Evolutionary conservation across 2,113 vertebrate species (phyloP).

Genomic region (Stigmatopora argus): DNA sequence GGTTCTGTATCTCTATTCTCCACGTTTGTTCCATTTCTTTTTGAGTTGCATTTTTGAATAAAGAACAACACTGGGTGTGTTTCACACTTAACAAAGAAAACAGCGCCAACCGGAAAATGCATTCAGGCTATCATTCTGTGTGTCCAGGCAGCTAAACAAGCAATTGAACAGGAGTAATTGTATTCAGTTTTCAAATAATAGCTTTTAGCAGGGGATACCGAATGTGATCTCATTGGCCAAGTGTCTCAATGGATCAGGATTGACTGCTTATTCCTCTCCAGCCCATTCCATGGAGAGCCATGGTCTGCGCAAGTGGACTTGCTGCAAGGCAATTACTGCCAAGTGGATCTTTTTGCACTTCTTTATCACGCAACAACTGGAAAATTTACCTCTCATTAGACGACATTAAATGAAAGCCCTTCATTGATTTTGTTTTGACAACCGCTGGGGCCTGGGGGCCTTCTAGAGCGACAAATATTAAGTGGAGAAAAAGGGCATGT

Average conservation of each 20-base stretch:
- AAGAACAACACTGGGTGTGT: too few relatives aligned
- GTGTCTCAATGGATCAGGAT: conserved; percentile 38
- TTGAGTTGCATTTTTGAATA: too few relatives aligned
- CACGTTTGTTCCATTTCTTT: too few relatives aligned
- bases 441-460: background rate
- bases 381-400: conserved; percentile 67
- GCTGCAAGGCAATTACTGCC: conserved; percentile 62
- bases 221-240: conserved; percentile 38
- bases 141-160: too few relatives aligned
- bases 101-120: too few relatives aligned
- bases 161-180: too few relatives aligned
- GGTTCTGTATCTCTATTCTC: too few relatives aligned
- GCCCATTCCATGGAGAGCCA: conserved; percentile 43
- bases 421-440: conserved; percentile 50
- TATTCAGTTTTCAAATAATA: conserved; percentile 2
- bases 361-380: conserved; percentile 58
- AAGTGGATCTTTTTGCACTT: conserved; percentile 48
- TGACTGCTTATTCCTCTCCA: conserved; percentile 48
- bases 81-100: too few relatives aligned
- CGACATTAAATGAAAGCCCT: conserved; percentile 54
- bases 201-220: conserved; percentile 14
- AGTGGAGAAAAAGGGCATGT: background rate
- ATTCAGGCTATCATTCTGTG: too few relatives aligned
- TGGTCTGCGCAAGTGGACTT: conserved; percentile 31
- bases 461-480: background rate